Evolutionary conservation across 2,888 invertebrate species (phyloP).

Genomic region (Luffia ferchaultella): DNA sequence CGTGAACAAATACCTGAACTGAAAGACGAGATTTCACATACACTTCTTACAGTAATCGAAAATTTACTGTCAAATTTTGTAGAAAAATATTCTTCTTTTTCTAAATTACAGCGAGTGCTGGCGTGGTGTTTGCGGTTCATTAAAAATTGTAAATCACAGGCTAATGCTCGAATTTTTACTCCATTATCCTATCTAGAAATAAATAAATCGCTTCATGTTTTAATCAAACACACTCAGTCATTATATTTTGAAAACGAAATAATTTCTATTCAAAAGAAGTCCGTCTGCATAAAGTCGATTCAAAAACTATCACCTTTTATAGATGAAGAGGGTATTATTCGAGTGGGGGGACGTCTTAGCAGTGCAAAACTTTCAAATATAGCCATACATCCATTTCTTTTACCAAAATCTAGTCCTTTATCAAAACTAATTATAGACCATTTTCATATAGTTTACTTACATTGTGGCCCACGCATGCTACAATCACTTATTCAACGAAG

Average conservation of each 20-base stretch:
- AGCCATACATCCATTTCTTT: not conserved
- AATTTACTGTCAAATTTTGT: not conserved
- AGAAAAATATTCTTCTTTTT: not conserved
- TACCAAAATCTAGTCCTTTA: not conserved
- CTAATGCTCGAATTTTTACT: not conserved
- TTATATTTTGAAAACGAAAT: not conserved
- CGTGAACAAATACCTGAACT: not conserved
- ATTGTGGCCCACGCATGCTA: conserved; percentile 5
- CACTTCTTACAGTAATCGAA: not conserved
- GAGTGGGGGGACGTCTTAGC: not conserved
- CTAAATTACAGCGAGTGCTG: not conserved
- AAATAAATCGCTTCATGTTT: not conserved
- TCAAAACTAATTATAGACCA: conserved; percentile 1
- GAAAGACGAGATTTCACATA: not conserved
- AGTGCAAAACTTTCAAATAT: not conserved
- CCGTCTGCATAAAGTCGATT: not conserved
- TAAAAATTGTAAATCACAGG: not conserved
- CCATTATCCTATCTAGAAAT: not conserved
- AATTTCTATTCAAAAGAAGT: not conserved
- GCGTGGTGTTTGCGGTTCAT: not conserved
- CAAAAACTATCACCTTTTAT: not conserved
- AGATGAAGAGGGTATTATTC: not conserved
- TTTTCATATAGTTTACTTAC: conserved; percentile 5
- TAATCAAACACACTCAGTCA: not conserved
- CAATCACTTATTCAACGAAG: conserved; percentile 4